Conservation (phyloP, 2,797 vertebrate genomes). For the Gymnoscopelus braueri region DNA sequence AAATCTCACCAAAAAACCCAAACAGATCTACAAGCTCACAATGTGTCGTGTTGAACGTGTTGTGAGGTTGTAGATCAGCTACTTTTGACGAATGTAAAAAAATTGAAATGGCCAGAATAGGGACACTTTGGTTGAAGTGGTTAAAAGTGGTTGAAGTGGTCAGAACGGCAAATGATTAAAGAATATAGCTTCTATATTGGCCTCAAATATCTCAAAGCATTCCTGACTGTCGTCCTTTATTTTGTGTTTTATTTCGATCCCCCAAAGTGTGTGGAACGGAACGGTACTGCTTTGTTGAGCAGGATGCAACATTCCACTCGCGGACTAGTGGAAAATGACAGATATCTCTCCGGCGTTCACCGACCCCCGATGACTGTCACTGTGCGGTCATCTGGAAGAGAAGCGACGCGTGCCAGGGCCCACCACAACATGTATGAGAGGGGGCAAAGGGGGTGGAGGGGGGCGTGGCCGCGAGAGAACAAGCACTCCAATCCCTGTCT, state of each 20-base stretch:
- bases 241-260: no score
- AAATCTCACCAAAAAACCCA: no score
- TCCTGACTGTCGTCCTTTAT: slow-evolving; percentile 9
- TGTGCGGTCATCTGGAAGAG: slow-evolving; percentile 66
- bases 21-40: no score
- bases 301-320: slow-evolving; percentile 15
- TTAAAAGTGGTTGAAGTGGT: neutral
- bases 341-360: slow-evolving; percentile 54
- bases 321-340: slow-evolving; percentile 71
- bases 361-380: slow-evolving; percentile 47
- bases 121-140: neutral
- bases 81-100: no score
- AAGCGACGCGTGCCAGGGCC: slow-evolving; percentile 34
- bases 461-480: neutral
- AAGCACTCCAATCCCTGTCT: slow-evolving; percentile 44
- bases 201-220: no score
- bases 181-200: neutral
- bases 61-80: no score
- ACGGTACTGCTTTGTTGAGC: slow-evolving; percentile 16
- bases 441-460: slow-evolving; percentile 16
- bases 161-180: neutral
- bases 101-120: no score
- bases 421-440: slow-evolving; percentile 16
- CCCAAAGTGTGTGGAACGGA: neutral
- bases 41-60: no score